Evolutionary conservation across 2,888 invertebrate genomes (phyloP), one percentile per base, ranked within the genome.

Genomic region (Drosophila buzzatii): DNA sequence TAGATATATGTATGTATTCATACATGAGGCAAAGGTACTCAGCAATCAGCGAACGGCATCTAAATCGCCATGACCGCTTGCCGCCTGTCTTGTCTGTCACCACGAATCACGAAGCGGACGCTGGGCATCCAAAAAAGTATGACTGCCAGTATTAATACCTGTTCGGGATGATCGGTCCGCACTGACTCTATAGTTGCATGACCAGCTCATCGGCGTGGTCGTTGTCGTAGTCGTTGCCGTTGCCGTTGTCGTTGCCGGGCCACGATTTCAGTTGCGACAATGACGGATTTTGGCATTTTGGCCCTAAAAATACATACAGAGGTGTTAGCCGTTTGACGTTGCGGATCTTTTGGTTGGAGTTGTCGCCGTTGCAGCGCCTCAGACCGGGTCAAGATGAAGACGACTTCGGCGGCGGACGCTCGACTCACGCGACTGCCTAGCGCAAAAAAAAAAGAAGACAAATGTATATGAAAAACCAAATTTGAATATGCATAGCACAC

Each of bases 251-350:
- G 41, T 27, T n/a, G 41, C 31, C 76, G 51, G 73, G 79, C 72
- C 79, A 75, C 80, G 75, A 77, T 73, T 79, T 73, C 68, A 73
- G 73, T 71, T 72, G 80, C 75, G 76, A 80, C 82, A 84, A 81
- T 84, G 82, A 83, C 85, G 80, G 77, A 80, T 85, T 84, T 85
- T 83, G 82, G 81, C 85, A 77, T 81, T 85, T 85, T 72, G 79
- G 84, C 82, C 82, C 82, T 82, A 82, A 84, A 51, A 84, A 83
- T 74, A 79, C 62, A 66, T 67, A 78, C 82, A 51, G 61, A 84
- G 84, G 82, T 82, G 82, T 65, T 82, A 82, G 83, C 81, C 71
- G 70, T 66, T 75, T 81, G 79, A 69, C 81, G 76, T 76, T 66
- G 83, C 73, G 69, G 61, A 79, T 79, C 76, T 81, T 70, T 63